Percentiles rank a stretch among this genome's conserved stretches.
Conservation (phyloP, 64 coral and sea anemone species). For the Stichodactyla mertensii region DNA sequence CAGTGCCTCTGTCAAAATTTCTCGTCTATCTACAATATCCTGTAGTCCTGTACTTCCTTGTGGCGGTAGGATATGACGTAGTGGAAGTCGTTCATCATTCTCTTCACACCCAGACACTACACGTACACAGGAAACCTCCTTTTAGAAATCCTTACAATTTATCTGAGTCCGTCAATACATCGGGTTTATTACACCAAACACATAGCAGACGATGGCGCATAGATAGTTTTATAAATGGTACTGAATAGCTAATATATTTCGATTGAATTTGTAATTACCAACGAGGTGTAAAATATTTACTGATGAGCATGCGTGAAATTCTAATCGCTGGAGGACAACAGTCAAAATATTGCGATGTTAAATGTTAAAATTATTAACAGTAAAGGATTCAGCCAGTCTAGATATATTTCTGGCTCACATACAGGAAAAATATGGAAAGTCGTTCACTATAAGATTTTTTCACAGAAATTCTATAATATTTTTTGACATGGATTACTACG, state of each 20-base stretch:
- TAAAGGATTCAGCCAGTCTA: too few relatives aligned
- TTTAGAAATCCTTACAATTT: not conserved
- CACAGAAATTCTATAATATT: too few relatives aligned
- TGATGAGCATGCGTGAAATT: too few relatives aligned
- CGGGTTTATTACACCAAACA: not conserved
- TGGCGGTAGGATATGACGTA: constrained; percentile 26
- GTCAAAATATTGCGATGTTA: too few relatives aligned
- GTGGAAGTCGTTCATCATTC: constrained; percentile 5
- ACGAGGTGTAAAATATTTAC: not conserved
- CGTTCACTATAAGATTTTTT: too few relatives aligned
- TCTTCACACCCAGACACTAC: not conserved
- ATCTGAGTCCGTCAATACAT: not conserved
- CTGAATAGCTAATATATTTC: not conserved
- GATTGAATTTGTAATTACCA: not conserved
- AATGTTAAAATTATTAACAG: too few relatives aligned
- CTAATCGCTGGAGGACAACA: too few relatives aligned
- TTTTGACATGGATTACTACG: too few relatives aligned
- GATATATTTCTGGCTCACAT: too few relatives aligned
- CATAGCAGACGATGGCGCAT: constrained; percentile 40
- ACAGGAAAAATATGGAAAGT: too few relatives aligned
- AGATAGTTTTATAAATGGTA: not conserved
- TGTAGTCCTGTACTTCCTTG: constrained; percentile 24
- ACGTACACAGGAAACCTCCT: not conserved
- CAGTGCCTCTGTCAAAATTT: constrained; percentile 8
- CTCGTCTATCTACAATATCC: constrained; percentile 23